phyloP scores from a whole-genome alignment of 2,888 invertebrate genomes.

The Sarcophaga caerulescens region DNA sequence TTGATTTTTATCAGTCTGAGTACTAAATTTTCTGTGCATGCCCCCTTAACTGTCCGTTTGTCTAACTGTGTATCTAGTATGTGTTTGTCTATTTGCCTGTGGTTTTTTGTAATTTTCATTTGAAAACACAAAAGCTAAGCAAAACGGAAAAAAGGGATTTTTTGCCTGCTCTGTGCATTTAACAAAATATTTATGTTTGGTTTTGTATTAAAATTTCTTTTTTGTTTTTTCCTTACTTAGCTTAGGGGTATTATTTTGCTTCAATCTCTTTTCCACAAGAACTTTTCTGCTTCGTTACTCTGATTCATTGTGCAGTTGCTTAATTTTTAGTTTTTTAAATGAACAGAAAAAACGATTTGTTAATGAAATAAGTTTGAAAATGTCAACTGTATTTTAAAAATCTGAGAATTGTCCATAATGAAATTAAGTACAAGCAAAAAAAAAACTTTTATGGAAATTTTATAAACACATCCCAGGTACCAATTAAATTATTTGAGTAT shows the following conservation, averaged over 20 bases:
- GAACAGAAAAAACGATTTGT: slow-evolving; percentile 7
- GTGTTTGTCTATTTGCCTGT: slow-evolving; percentile 38
- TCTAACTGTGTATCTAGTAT: slow-evolving; percentile 11
- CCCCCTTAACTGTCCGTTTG: not conserved
- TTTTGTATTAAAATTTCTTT: slow-evolving; percentile 31
- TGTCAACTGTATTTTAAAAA: not conserved
- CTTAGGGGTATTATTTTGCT: not conserved
- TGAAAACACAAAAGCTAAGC: not conserved
- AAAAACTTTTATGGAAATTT: not conserved
- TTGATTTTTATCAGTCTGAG: slow-evolving; percentile 26
- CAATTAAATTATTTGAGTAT: too few species aligned
- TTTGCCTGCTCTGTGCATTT: slow-evolving; percentile 14
- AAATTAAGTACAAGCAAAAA: not conserved
- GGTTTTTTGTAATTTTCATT: slow-evolving; percentile 20
- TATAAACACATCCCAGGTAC: not conserved
- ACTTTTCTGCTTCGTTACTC: slow-evolving; percentile 55
- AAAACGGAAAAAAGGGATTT: slow-evolving; percentile 17
- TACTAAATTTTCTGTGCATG: not conserved
- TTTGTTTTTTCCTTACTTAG: slow-evolving; percentile 24
- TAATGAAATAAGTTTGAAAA: slow-evolving; percentile 35
- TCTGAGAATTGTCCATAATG: too few species aligned
- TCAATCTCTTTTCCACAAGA: slow-evolving; percentile 15
- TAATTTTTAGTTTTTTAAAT: not conserved
- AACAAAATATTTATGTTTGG: slow-evolving; percentile 49
- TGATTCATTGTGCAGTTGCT: slow-evolving; percentile 42